A percentile compares a stretch with the other conserved stretches of the same genome.
These are phyloP conservation scores for Lycaon pictus DNA, from an alignment of 2,113 vertebrate species.

Conservation along the genomic window DNA sequence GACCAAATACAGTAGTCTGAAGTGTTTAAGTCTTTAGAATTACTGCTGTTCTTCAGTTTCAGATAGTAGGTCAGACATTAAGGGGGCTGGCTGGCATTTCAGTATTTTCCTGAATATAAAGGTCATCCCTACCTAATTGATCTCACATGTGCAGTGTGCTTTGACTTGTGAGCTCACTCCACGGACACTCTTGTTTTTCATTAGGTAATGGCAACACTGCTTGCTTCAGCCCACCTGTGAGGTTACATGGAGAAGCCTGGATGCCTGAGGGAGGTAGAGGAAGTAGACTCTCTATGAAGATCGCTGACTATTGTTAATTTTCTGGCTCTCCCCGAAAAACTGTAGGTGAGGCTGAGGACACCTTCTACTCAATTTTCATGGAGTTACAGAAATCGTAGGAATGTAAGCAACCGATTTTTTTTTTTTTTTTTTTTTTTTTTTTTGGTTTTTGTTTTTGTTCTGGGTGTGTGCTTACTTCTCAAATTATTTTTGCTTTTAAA, in stretches of 20 bases:
- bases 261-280: not conserved
- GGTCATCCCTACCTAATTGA: conserved; percentile 44
- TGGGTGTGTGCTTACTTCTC: not conserved
- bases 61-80: conserved; percentile 6
- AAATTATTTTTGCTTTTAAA: conserved; percentile 24
- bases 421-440: no score
- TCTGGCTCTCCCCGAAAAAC: not conserved
- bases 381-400: not conserved
- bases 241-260: not conserved
- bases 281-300: not conserved
- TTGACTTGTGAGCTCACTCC: not conserved
- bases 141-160: conserved; percentile 29
- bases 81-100: conserved; percentile 51
- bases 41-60: conserved; percentile 35
- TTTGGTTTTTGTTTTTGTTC: conserved; percentile 17
- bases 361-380: not conserved
- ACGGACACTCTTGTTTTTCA: conserved; percentile 12
- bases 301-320: no score
- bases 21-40: not conserved
- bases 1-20: not conserved
- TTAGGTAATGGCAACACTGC: conserved; percentile 4
- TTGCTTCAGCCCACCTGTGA: not conserved
- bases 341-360: not conserved
- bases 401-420: not conserved
- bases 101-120: not conserved